Conservation (phyloP, 2,797 vertebrate genomes). For the Scarus forsteni region DNA sequence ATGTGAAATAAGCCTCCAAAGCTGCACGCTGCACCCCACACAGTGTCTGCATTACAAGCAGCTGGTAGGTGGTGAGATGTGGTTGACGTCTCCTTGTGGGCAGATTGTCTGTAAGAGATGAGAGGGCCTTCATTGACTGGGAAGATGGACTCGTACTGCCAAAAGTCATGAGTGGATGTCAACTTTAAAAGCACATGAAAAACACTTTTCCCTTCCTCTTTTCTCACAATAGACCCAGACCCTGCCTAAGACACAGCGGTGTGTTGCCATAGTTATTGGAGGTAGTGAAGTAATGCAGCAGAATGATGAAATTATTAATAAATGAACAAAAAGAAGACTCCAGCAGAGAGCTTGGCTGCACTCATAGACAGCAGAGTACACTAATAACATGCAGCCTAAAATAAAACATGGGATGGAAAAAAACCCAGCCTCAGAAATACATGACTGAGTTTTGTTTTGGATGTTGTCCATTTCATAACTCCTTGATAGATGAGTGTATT, state of each 20-base stretch:
- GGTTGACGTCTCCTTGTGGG: constrained; percentile 77
- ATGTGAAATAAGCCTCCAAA: constrained; percentile 62
- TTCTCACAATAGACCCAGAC: constrained; percentile 54
- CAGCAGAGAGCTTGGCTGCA: constrained; percentile 28
- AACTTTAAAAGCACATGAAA: constrained; percentile 55
- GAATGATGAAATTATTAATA: constrained; percentile 74
- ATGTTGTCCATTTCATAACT: constrained; percentile 57
- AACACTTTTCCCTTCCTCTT: constrained; percentile 10
- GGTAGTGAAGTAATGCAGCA: constrained; percentile 75
- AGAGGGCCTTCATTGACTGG: constrained; percentile 80
- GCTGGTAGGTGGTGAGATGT: constrained; percentile 78
- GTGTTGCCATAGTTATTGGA: constrained; percentile 82
- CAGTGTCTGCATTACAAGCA: constrained; percentile 78
- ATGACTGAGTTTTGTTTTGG: constrained; percentile 49
- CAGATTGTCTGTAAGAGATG: constrained; percentile 70
- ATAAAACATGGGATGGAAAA: constrained; percentile 58
- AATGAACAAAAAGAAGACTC: constrained; percentile 62
- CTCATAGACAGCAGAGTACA: constrained; percentile 43
- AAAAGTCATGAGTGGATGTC: constrained; percentile 75
- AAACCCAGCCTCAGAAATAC: constrained; percentile 45
- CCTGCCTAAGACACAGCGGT: constrained; percentile 46
- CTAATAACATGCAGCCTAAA: constrained; percentile 58
- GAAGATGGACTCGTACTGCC: constrained; percentile 66
- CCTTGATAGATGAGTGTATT: constrained; percentile 63
- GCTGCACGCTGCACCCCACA: constrained; percentile 72